These are phyloP conservation scores for Eurystomus gularis DNA, from an alignment of 2,113 vertebrate genomes.

Conservation along the genomic window DNA sequence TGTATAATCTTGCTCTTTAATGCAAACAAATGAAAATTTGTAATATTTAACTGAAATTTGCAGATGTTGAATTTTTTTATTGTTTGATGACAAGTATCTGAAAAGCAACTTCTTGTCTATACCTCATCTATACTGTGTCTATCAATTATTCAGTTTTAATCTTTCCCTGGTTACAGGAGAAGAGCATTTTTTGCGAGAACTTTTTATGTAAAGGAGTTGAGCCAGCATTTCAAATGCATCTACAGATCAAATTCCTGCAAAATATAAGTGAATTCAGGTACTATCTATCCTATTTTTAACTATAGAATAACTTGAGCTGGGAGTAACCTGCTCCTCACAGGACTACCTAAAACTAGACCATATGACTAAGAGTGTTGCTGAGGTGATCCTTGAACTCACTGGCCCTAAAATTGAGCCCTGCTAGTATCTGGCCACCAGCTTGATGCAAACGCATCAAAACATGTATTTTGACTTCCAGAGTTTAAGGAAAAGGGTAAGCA, in stretches of 20 bases:
- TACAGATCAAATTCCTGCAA: neutral
- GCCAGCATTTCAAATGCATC: neutral
- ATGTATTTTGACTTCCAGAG: neutral
- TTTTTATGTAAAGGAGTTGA: neutral
- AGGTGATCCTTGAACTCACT: neutral
- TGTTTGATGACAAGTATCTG: neutral
- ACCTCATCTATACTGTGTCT: neutral
- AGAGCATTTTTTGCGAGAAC: neutral
- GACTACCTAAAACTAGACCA: neutral
- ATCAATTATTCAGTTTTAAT: neutral
- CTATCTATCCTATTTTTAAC: neutral
- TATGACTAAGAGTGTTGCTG: accelerated
- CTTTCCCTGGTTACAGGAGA: neutral
- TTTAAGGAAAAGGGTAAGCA: neutral
- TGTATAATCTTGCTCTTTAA: neutral
- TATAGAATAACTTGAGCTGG: neutral
- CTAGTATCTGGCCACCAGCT: neutral
- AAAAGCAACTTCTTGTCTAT: neutral
- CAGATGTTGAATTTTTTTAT: neutral
- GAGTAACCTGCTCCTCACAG: neutral
- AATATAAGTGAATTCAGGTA: neutral
- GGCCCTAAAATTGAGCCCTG: neutral
- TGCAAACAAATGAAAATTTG: neutral
- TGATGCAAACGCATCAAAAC: neutral
- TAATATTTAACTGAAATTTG: neutral